A percentile compares a stretch with the other conserved stretches of the same genome.
These are phyloP conservation scores for Picus viridis DNA, from an alignment of 2,797 vertebrate genomes.

Conservation along the genomic window DNA sequence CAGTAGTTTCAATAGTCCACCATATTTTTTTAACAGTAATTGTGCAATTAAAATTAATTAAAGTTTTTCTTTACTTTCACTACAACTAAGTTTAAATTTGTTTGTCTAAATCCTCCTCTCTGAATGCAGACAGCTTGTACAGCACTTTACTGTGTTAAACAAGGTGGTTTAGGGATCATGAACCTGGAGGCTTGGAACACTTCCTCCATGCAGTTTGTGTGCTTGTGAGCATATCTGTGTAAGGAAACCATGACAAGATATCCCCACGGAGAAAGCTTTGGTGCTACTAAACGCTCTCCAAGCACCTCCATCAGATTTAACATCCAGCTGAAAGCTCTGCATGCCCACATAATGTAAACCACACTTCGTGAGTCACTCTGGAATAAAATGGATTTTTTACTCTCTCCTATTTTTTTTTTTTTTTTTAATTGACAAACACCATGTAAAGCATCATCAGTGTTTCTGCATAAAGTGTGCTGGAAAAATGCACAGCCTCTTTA, in stretches of 20 bases:
- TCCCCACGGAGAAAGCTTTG: neutral
- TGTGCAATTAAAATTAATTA: neutral
- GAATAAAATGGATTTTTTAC: neutral
- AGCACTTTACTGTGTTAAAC: neutral
- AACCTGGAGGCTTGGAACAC: fast-evolving
- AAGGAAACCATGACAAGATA: neutral
- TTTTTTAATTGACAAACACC: neutral
- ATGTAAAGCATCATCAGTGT: neutral
- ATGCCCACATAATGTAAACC: neutral
- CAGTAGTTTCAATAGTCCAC: neutral
- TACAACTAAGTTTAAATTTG: neutral
- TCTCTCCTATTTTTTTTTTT: neutral
- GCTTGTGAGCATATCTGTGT: neutral
- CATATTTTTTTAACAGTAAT: neutral
- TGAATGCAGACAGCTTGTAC: neutral
- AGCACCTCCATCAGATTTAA: neutral
- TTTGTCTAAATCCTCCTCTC: neutral
- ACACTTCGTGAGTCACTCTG: neutral
- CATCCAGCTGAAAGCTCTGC: neutral
- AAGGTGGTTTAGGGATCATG: neutral
- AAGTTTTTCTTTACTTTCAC: neutral
- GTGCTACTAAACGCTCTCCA: neutral
- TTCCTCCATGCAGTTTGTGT: neutral
- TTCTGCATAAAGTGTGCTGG: neutral
- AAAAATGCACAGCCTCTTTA: neutral